These are phyloP conservation scores for Cephalotes varians DNA, from an alignment of 2,888 invertebrate species.

Conservation along the genomic window DNA sequence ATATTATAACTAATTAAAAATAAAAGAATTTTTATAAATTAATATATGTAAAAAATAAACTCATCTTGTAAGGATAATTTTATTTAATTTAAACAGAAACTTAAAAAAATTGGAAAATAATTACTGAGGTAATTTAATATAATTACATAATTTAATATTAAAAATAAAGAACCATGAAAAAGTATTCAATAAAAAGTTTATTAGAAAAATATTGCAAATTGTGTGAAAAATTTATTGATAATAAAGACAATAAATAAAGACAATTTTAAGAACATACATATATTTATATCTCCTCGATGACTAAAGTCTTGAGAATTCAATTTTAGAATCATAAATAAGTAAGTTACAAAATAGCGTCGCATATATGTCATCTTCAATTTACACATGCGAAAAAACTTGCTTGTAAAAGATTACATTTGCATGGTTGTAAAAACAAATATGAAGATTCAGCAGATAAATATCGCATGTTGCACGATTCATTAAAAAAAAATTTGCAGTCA, in stretches of 20 bases:
- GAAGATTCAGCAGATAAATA: not conserved
- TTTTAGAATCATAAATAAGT: not conserved
- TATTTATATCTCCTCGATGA: not conserved
- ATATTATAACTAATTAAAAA: not conserved
- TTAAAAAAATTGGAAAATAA: not conserved
- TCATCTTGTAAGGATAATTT: not conserved
- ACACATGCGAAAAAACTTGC: not conserved
- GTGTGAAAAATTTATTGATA: not conserved
- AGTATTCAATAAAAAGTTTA: not conserved
- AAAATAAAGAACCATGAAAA: not conserved
- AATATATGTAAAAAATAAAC: not conserved
- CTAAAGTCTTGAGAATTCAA: not conserved
- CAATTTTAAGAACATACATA: not conserved
- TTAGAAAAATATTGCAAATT: not conserved
- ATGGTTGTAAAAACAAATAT: conserved; percentile 3
- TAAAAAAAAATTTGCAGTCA: conserved; percentile 42
- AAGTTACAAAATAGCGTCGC: not conserved
- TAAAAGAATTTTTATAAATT: not conserved
- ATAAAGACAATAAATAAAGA: not conserved
- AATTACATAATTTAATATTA: not conserved
- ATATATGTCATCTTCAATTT: not conserved
- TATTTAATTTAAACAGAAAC: not conserved
- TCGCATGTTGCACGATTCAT: not conserved
- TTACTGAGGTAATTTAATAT: not conserved
- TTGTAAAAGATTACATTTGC: not conserved